Conservation (phyloP, 1,140 invertebrate species). For the Tetragonula clypearis region DNA sequence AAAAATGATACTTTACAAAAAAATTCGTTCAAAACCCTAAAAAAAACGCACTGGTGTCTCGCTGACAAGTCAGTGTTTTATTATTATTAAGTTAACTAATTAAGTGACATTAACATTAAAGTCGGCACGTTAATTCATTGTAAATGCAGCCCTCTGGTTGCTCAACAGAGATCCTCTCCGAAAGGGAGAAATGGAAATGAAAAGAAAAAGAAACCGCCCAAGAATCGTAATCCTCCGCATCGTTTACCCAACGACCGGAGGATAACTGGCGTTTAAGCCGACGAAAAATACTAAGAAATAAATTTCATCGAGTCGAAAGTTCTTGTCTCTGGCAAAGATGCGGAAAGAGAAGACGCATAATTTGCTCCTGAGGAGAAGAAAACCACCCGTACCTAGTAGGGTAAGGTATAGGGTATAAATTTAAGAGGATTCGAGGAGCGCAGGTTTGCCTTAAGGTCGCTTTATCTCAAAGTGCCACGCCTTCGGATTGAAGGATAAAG, state of each 20-base stretch:
- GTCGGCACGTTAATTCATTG: no score
- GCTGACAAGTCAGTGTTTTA: no score
- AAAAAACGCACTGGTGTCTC: no score
- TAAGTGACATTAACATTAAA: no score
- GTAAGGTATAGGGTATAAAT: conserved; percentile 33
- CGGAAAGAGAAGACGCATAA: neutral
- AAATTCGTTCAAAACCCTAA: no score
- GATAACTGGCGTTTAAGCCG: neutral
- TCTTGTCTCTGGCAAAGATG: neutral
- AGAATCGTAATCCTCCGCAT: neutral
- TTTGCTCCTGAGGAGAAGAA: neutral
- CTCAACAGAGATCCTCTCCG: neutral
- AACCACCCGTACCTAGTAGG: neutral
- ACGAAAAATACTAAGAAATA: conserved; percentile 27
- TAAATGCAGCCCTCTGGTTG: neutral
- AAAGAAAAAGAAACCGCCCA: no score
- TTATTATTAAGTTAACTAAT: no score
- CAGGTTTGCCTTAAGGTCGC: neutral
- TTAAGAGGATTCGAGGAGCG: conserved; percentile 24
- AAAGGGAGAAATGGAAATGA: neutral
- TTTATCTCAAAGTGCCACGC: conserved; percentile 36
- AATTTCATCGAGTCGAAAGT: conserved; percentile 4
- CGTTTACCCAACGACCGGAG: neutral
- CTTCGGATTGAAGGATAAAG: conserved; percentile 31
- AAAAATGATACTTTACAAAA: no score